Evolutionary conservation across 2,888 invertebrate species (phyloP).

Genomic region (Trichacis sp.): DNA sequence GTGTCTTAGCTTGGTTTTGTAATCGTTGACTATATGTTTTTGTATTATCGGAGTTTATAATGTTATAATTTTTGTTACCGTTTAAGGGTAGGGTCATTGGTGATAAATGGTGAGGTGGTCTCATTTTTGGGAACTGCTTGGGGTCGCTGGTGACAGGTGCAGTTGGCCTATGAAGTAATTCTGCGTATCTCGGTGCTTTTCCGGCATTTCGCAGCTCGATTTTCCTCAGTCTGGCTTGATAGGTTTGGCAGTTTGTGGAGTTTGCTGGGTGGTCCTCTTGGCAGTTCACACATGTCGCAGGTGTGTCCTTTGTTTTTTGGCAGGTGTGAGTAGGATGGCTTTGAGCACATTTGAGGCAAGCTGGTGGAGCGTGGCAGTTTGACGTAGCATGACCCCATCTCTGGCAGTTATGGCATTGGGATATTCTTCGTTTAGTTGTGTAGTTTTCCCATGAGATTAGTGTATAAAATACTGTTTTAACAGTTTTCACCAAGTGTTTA

Average conservation of each 20-base stretch:
- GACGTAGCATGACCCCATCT: conserved; percentile 52
- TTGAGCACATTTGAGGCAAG: conserved; percentile 48
- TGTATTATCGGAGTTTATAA: no score
- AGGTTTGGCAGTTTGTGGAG: conserved; percentile 30
- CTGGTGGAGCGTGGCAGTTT: conserved; percentile 43
- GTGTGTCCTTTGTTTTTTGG: background rate
- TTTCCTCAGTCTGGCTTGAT: conserved; percentile 8
- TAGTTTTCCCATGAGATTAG: conserved; percentile 45
- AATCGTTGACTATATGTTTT: no score
- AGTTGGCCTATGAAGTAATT: no score
- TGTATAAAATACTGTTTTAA: conserved; percentile 30
- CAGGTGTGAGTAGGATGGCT: background rate
- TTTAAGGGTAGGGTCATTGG: no score
- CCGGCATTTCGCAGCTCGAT: background rate
- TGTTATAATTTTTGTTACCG: no score
- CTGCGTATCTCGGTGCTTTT: background rate
- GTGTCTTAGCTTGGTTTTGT: no score
- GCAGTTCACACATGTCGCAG: conserved; percentile 46
- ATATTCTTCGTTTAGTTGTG: conserved; percentile 40
- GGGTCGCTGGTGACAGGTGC: no score
- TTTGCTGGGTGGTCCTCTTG: conserved; percentile 44
- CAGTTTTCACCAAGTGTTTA: conserved; percentile 30
- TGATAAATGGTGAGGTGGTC: no score
- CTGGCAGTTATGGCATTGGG: conserved; percentile 54
- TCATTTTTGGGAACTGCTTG: no score